Conservation (phyloP, 2,888 invertebrate species). For the Eristalinus sepulchralis region DNA sequence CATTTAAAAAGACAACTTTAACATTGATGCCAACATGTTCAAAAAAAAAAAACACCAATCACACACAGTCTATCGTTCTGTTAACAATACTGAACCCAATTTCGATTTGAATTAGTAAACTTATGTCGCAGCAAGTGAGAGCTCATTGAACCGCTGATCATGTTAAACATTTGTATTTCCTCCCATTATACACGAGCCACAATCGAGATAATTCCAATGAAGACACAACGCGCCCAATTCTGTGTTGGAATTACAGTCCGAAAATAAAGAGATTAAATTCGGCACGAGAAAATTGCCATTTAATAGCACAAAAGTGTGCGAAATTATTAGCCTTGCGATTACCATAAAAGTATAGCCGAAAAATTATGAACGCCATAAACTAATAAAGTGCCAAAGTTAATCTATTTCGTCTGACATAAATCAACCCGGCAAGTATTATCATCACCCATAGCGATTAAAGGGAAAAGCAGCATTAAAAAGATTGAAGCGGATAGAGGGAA, state of each 20-base stretch:
- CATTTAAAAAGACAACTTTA: no score
- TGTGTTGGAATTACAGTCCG: neutral
- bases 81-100: neutral
- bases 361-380: neutral
- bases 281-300: neutral
- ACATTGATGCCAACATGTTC: no score
- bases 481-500: neutral
- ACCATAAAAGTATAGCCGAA: neutral
- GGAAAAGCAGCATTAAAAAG: neutral
- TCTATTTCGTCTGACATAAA: neutral
- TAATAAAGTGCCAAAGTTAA: neutral
- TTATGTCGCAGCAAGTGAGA: neutral
- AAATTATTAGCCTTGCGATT: neutral
- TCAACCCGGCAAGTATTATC: neutral
- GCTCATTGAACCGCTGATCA: neutral
- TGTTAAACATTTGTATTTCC: conserved; percentile 6
- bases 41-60: no score
- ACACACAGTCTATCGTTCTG: neutral
- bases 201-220: neutral
- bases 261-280: neutral
- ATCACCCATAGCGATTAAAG: neutral
- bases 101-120: neutral
- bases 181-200: neutral
- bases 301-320: neutral
- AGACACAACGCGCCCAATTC: neutral